Conservation (phyloP, 2,113 vertebrate species). For the Chrysochloris asiatica region DNA sequence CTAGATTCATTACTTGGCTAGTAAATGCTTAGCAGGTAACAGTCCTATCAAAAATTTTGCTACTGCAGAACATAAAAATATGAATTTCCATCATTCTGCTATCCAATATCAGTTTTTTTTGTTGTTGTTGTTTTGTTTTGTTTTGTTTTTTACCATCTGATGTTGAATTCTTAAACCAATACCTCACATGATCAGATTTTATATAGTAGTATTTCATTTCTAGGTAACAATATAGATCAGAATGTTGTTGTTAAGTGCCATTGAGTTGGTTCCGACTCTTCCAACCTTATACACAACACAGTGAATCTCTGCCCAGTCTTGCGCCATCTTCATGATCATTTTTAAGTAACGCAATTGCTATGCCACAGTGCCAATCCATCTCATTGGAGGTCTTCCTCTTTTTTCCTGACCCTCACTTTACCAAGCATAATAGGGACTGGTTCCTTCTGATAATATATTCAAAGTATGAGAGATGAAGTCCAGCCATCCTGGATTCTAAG, state of each 20-base stretch:
- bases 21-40: not conserved
- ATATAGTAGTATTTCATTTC: not conserved
- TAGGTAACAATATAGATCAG: not conserved
- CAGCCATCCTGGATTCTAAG: not conserved
- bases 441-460: not conserved
- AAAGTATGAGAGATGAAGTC: not conserved
- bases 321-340: not conserved
- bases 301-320: not conserved
- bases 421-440: not conserved
- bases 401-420: not conserved
- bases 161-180: not conserved
- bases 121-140: too few species aligned
- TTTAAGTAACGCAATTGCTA: not conserved
- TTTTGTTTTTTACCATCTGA: too few species aligned
- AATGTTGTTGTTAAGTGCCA: not conserved
- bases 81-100: not conserved
- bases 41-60: constrained; percentile 26
- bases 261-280: not conserved
- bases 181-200: not conserved
- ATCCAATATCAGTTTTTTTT: not conserved
- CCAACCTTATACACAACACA: not conserved
- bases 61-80: not conserved
- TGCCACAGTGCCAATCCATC: not conserved
- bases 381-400: not conserved
- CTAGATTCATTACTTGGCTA: not conserved